Conservation (phyloP, 2,113 vertebrate genomes). For the Petromus typicus region DNA sequence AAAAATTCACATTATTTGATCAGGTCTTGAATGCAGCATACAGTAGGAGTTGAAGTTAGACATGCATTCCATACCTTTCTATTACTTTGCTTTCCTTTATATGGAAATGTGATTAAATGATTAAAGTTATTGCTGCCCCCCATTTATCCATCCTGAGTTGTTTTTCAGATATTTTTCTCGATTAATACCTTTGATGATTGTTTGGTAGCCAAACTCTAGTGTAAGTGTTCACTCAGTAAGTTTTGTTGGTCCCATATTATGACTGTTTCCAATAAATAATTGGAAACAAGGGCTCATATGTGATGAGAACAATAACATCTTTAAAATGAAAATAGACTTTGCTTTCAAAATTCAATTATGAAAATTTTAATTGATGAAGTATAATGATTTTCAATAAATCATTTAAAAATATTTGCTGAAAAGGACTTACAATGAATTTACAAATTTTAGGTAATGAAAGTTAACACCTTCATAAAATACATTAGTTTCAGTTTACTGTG, state of each 20-base stretch:
- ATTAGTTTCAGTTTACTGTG: background rate
- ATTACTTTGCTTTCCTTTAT: background rate
- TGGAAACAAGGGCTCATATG: background rate
- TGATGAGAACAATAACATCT: background rate
- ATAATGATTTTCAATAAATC: background rate
- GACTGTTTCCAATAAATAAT: background rate
- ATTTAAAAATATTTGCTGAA: slow-evolving; percentile 24
- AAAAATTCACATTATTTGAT: background rate
- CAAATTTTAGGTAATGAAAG: slow-evolving; percentile 15
- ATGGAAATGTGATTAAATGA: background rate
- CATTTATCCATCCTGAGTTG: background rate
- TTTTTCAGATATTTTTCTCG: background rate
- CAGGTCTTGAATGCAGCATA: background rate
- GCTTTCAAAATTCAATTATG: slow-evolving; percentile 28
- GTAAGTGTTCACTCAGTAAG: background rate
- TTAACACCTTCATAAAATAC: background rate
- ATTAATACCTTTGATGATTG: slow-evolving; percentile 12
- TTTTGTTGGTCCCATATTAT: background rate
- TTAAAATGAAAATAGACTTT: background rate
- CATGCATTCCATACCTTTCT: background rate
- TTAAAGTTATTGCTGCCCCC: background rate
- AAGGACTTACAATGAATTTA: slow-evolving; percentile 34
- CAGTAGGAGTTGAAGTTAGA: background rate
- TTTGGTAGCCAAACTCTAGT: background rate
- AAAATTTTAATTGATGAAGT: slow-evolving; percentile 34